These are phyloP conservation scores for Scophthalmus maximus DNA, from an alignment of 2,113 vertebrate genomes.

Conservation along the genomic window DNA sequence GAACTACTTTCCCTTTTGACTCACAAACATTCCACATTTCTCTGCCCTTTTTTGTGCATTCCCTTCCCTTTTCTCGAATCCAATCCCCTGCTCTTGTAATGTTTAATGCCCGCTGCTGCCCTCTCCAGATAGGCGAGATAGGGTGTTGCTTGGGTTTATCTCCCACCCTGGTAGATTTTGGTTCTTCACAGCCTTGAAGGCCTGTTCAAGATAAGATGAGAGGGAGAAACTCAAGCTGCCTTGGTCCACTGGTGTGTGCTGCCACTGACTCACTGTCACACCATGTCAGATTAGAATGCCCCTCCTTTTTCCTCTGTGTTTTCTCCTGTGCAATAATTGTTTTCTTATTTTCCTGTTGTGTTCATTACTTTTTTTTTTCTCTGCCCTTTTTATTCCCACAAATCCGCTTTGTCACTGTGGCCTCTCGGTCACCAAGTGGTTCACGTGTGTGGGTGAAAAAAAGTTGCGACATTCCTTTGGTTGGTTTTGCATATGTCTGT, in stretches of 20 bases:
- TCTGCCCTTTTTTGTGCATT: conserved; percentile 33
- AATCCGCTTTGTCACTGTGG: background rate
- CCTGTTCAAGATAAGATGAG: conserved; percentile 62
- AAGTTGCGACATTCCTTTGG: conserved; percentile 41
- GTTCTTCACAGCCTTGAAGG: conserved; percentile 22
- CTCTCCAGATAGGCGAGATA: conserved; percentile 60
- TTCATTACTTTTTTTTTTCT: conserved; percentile 1
- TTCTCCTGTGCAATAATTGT: conserved; percentile 20
- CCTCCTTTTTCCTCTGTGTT: conserved; percentile 23
- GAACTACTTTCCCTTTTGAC: conserved; percentile 59
- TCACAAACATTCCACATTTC: conserved; percentile 36
- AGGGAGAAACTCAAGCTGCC: conserved; percentile 52
- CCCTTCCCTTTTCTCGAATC: conserved; percentile 47
- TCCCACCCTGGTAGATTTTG: background rate
- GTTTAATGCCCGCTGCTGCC: conserved; percentile 22
- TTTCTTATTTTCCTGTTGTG: conserved; percentile 10
- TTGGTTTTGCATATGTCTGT: conserved; percentile 36
- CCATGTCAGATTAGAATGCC: conserved; percentile 12
- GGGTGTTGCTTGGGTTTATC: conserved; percentile 43
- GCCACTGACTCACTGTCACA: too few species aligned
- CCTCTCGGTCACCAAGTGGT: conserved; percentile 12
- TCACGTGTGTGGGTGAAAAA: conserved; percentile 42
- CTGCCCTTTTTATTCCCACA: conserved; percentile 21
- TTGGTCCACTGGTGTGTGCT: conserved; percentile 40
- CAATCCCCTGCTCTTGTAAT: conserved; percentile 23